These are phyloP conservation scores for Cotesia glomerata DNA, from an alignment of 1,140 invertebrate species.

Conservation along the genomic window DNA sequence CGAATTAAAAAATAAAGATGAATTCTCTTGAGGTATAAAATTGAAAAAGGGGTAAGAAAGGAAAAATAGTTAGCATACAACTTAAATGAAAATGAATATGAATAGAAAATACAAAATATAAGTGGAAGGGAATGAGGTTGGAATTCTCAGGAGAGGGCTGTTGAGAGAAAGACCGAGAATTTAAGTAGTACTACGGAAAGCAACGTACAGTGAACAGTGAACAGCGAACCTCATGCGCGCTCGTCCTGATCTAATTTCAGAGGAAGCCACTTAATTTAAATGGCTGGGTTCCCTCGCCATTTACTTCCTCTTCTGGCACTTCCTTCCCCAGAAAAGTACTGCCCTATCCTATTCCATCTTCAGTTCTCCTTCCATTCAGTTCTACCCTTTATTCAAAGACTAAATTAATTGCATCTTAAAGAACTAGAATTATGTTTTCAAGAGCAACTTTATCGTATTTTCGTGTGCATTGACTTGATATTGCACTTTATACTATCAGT, in stretches of 20 bases:
- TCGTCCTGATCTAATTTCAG: conserved; percentile 56
- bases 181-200: conserved; percentile 4
- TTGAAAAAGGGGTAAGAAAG: no score
- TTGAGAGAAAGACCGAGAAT: not conserved
- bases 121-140: not conserved
- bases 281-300: conserved; percentile 42
- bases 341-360: conserved; percentile 31
- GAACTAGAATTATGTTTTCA: conserved; percentile 58
- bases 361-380: conserved; percentile 27
- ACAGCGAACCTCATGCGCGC: conserved; percentile 3
- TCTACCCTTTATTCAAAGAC: conserved; percentile 49
- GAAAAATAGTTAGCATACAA: not conserved
- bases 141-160: not conserved
- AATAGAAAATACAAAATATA: not conserved
- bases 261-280: conserved; percentile 60
- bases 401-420: conserved; percentile 61
- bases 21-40: no score
- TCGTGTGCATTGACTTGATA: conserved; percentile 8
- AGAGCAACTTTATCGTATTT: conserved; percentile 40
- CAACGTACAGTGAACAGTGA: conserved; percentile 3
- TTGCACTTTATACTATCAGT: conserved; percentile 5
- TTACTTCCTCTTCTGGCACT: not conserved
- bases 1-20: no score
- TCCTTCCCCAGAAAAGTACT: conserved; percentile 7
- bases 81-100: conserved; percentile 6